These are phyloP conservation scores for Cantharis nigra DNA, from an alignment of 2,888 invertebrate species.

Conservation along the genomic window DNA sequence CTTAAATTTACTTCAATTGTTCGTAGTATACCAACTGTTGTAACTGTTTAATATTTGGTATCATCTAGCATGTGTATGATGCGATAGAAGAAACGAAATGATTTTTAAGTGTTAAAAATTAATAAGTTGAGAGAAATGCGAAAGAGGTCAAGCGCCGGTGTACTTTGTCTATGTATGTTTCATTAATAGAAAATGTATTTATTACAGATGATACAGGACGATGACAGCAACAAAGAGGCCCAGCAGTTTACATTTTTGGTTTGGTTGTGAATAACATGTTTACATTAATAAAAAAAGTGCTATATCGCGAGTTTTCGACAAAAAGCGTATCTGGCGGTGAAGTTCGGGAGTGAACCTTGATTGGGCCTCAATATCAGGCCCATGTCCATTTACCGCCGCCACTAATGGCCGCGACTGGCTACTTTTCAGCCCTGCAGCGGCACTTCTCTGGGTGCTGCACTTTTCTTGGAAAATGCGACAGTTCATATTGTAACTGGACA, in stretches of 20 bases:
- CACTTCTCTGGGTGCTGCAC: slow-evolving; percentile 37
- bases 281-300: slow-evolving; percentile 35
- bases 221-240: slow-evolving; percentile 19
- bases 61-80: background rate
- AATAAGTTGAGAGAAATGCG: background rate
- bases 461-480: slow-evolving; percentile 12
- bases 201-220: slow-evolving; percentile 31
- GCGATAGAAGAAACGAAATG: background rate
- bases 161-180: background rate
- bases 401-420: slow-evolving; percentile 48
- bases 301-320: slow-evolving; percentile 36
- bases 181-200: slow-evolving; percentile 11
- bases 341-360: slow-evolving; percentile 32
- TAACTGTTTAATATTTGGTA: background rate
- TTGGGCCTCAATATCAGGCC: slow-evolving; percentile 34
- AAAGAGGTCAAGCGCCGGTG: background rate
- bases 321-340: slow-evolving; percentile 29
- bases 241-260: slow-evolving; percentile 12
- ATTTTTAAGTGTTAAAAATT: background rate
- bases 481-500: slow-evolving; percentile 25
- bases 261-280: slow-evolving; percentile 37
- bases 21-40: background rate
- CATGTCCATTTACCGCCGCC: slow-evolving; percentile 35
- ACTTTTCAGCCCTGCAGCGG: slow-evolving; percentile 43
- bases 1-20: background rate